Conservation (phyloP, 2,797 vertebrate species). For the Cephalopachus bancanus region DNA sequence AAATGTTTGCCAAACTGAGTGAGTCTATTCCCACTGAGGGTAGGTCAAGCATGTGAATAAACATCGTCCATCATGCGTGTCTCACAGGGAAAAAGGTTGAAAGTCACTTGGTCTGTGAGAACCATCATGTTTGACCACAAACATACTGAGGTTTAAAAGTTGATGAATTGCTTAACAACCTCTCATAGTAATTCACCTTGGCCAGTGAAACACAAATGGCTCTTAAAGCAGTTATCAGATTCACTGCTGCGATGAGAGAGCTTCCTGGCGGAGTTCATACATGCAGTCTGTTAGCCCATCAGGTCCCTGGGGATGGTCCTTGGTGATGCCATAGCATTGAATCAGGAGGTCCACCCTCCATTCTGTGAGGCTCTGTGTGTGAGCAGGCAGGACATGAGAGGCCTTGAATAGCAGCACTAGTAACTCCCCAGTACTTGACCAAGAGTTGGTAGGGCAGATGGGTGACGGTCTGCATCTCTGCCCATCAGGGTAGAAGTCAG, state of each 20-base stretch:
- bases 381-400: background rate
- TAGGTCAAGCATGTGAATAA: background rate
- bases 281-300: background rate
- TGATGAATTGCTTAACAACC: background rate
- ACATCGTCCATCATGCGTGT: background rate
- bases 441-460: background rate
- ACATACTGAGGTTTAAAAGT: background rate
- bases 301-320: background rate
- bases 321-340: accelerated
- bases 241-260: background rate
- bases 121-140: background rate
- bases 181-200: background rate
- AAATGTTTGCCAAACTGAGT: background rate
- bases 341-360: background rate
- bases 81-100: background rate
- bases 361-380: background rate
- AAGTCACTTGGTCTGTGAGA: background rate
- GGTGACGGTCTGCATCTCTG: background rate
- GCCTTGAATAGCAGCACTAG: background rate
- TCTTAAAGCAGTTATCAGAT: slow-evolving; percentile 32
- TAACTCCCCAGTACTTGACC: background rate
- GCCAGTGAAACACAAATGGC: slow-evolving; percentile 18
- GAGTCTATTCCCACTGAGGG: background rate
- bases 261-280: background rate
- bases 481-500: background rate